phyloP scores from a whole-genome alignment of 2,113 vertebrate species.

The Alethe diademata region DNA sequence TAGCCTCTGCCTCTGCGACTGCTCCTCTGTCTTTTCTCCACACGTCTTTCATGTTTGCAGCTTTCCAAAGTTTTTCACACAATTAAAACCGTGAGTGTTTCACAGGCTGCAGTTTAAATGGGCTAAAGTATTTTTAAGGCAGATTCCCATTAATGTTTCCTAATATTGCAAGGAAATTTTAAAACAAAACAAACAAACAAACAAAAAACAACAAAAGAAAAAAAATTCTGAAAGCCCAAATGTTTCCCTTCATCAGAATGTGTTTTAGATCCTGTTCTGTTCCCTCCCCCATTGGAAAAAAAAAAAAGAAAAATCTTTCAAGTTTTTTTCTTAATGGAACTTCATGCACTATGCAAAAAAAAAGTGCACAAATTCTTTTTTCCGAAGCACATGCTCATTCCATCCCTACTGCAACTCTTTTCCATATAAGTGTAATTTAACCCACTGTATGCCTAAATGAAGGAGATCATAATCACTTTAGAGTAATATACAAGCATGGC shows the following conservation, averaged over 20 bases:
- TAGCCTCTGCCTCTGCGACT: not conserved
- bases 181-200: not conserved
- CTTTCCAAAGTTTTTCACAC: not conserved
- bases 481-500: rapidly evolving
- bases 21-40: not conserved
- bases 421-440: not conserved
- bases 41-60: not conserved
- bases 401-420: not conserved
- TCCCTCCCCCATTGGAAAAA: not conserved
- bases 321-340: not conserved
- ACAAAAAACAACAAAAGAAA: not conserved
- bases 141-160: not conserved
- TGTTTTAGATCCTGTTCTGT: not conserved
- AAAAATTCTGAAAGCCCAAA: not conserved
- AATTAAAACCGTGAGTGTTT: not conserved
- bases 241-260: not conserved
- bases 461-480: not conserved
- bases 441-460: not conserved
- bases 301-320: not conserved
- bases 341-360: not conserved
- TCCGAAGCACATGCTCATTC: not conserved
- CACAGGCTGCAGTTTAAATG: not conserved
- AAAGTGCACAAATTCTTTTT: not conserved
- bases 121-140: not conserved
- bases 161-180: not conserved